Evolutionary conservation across 2,113 vertebrate genomes (phyloP), one percentile per base, ranked within the genome.

Genomic region (Carassius carassius): DNA sequence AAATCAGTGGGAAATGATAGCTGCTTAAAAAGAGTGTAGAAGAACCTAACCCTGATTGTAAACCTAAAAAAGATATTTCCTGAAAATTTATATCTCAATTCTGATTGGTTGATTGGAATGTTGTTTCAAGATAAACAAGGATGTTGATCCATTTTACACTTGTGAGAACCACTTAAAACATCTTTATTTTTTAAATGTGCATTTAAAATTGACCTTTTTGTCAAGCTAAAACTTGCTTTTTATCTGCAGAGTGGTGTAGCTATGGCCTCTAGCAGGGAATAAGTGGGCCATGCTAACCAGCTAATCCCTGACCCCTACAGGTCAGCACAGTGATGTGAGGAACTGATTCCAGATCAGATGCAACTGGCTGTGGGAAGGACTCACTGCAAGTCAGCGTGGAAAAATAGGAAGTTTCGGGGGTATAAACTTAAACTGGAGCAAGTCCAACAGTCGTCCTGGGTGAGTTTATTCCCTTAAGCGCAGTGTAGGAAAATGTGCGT

Each of bases 401-500:
- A 69, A 67, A 12, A 32, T 54, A 54, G 0, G 25, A 32, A 16
- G 47, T 11, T 82, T n/a, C 19, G 5, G 80, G 80, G 80, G 44
- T 72, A 72, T 82, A 72, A 82, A 72, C 65, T 72, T 72, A 49
- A 72, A 58, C 67, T 14, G 4, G 4, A n/a, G 11, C 62, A n/a
- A 51, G 79, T 69, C 79, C 16, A 41, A 69, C 41, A 81, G 79
- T 49, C 65, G 7, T 56, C 44, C 49, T 13, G 25, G 49, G 80
- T 72, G 17, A 72, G 65, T 82, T 72, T 35, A 54, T 72, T 82
- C 80, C 80, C 67, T 37, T 72, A 54, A 72, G 32, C 29, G 1
- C 13, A 23, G 49, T 41, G 47, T 72, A 29, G 80, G 80, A 82
- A 82, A 82, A 72, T 82, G 4, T 41, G 80, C 32, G 3, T 80